Conservation (phyloP, 2,888 invertebrate species). For the Hemistola chrysoprasaria region DNA sequence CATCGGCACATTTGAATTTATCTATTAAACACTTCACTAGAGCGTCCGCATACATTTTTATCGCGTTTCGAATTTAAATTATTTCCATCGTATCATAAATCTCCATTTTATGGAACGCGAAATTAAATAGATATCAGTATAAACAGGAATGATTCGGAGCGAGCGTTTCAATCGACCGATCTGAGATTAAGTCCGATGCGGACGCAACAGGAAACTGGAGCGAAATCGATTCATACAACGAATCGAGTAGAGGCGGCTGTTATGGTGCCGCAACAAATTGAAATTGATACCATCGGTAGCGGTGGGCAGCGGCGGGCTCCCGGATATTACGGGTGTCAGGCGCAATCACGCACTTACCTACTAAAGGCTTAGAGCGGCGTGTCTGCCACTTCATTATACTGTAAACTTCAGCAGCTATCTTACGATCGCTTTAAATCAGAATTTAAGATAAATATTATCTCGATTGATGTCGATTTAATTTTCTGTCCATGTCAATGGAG, state of each 20-base stretch:
- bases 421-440: constrained; percentile 8
- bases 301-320: constrained; percentile 64
- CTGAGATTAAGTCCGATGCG: constrained; percentile 69
- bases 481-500: too few relatives aligned
- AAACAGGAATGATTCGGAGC: constrained; percentile 49
- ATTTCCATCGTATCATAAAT: constrained; percentile 39
- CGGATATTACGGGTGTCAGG: constrained; percentile 80
- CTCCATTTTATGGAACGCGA: constrained; percentile 44
- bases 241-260: constrained; percentile 69
- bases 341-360: constrained; percentile 72
- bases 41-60: constrained; percentile 24
- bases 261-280: constrained; percentile 78
- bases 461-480: too few relatives aligned
- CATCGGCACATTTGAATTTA: constrained; percentile 4
- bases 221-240: constrained; percentile 74
- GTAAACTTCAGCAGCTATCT: constrained; percentile 24
- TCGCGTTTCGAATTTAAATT: constrained; percentile 34
- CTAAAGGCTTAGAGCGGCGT: constrained; percentile 37
- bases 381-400: constrained; percentile 51
- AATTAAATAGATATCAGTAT: constrained; percentile 54
- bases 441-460: constrained; percentile 2
- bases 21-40: constrained; percentile 9
- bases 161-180: constrained; percentile 64
- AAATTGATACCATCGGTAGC: constrained; percentile 73
- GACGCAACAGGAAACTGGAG: constrained; percentile 76